Conservation (phyloP, 2,888 invertebrate species). For the Bibio marci region DNA sequence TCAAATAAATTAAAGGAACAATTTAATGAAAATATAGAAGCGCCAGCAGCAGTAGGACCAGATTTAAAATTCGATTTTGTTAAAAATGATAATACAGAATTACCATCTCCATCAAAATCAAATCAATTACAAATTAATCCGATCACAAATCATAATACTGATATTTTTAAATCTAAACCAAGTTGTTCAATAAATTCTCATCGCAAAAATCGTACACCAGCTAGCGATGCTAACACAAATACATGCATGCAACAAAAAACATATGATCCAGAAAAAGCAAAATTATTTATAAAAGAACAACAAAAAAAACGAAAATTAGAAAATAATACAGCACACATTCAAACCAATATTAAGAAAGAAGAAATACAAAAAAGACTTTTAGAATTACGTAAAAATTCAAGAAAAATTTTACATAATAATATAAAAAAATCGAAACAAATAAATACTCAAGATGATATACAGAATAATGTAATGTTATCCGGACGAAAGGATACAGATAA, state of each 20-base stretch:
- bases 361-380: constrained; percentile 30
- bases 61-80: neutral
- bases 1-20: neutral
- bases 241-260: constrained; percentile 15
- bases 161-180: neutral
- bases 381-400: constrained; percentile 28
- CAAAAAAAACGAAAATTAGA: constrained; percentile 30
- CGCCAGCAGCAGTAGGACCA: neutral
- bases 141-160: neutral
- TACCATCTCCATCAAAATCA: neutral
- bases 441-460: too few relatives aligned
- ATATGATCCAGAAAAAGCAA: constrained; percentile 34
- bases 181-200: neutral
- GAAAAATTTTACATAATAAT: constrained; percentile 29
- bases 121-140: neutral
- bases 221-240: neutral
- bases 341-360: constrained; percentile 23
- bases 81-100: neutral
- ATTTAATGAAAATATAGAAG: neutral
- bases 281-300: constrained; percentile 38
- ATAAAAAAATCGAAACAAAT: constrained; percentile 18
- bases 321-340: constrained; percentile 19
- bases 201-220: neutral
- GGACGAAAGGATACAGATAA: neutral
- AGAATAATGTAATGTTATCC: neutral